These are phyloP conservation scores for Enteromius radiatus DNA, from an alignment of 2,797 vertebrate genomes.

Conservation along the genomic window DNA sequence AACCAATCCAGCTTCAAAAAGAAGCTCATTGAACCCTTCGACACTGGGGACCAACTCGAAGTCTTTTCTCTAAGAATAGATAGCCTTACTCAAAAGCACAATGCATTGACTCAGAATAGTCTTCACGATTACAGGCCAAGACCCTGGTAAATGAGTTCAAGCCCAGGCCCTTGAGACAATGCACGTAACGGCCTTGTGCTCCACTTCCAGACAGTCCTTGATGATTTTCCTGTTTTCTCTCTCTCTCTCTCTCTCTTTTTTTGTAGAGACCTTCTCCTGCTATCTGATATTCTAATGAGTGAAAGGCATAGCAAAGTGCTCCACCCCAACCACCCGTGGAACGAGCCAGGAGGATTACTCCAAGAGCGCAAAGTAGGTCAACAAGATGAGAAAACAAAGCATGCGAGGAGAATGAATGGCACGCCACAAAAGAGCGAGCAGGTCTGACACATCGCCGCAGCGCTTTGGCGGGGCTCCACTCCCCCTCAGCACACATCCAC, in stretches of 20 bases:
- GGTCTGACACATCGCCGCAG: constrained; percentile 50
- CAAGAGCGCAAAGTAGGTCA: constrained; percentile 67
- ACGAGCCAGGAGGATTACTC: constrained; percentile 63
- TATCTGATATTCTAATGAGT: constrained; percentile 66
- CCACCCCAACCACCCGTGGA: constrained; percentile 58
- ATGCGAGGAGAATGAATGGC: constrained; percentile 57
- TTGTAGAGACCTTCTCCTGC: constrained; percentile 46
- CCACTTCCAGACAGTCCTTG: constrained; percentile 51
- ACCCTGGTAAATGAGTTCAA: constrained; percentile 59
- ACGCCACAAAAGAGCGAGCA: constrained; percentile 52
- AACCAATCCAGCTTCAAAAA: constrained; percentile 46
- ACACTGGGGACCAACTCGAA: constrained; percentile 51
- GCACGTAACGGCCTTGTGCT: constrained; percentile 43
- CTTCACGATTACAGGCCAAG: constrained; percentile 55
- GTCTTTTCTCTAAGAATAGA: constrained; percentile 58
- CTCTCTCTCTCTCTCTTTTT: not conserved
- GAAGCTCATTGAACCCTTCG: constrained; percentile 52
- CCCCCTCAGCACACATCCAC: constrained; percentile 52
- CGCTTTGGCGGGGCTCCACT: constrained; percentile 46
- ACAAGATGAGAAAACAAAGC: constrained; percentile 64
- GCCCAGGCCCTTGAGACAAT: constrained; percentile 54
- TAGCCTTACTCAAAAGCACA: constrained; percentile 57
- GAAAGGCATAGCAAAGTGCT: constrained; percentile 50
- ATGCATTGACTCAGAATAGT: constrained; percentile 55
- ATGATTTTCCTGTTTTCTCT: constrained; percentile 29